phyloP scores from a whole-genome alignment of 2,888 invertebrate species.

The Hololepta plana region DNA sequence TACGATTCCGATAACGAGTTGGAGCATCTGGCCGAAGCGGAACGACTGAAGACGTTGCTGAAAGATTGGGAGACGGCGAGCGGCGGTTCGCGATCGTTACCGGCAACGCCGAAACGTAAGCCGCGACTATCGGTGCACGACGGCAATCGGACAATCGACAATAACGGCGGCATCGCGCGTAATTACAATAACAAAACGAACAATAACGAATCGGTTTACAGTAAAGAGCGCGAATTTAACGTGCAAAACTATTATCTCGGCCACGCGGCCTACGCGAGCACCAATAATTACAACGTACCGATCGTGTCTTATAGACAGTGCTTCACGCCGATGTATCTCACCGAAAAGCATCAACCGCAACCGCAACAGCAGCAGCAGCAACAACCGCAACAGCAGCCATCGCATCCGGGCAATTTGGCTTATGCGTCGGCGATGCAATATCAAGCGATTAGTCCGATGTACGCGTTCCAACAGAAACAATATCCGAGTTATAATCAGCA shows the following conservation, averaged over 20 bases:
- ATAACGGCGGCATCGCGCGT: neutral
- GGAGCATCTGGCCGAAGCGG: constrained; percentile 49
- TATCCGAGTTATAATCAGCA: constrained; percentile 18
- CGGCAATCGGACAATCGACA: neutral
- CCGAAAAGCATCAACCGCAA: too few relatives aligned
- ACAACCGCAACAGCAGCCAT: constrained; percentile 14
- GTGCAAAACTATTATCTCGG: too few relatives aligned
- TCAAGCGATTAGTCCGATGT: constrained; percentile 21
- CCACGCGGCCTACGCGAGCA: too few relatives aligned
- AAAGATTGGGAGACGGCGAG: constrained; percentile 65
- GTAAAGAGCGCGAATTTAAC: too few relatives aligned
- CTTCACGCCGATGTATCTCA: too few relatives aligned
- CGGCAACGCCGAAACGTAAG: constrained; percentile 27
- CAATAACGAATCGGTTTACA: too few relatives aligned
- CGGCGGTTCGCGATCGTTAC: constrained; percentile 33
- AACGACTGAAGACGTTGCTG: constrained; percentile 45
- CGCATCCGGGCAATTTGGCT: constrained; percentile 9
- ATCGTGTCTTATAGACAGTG: too few relatives aligned
- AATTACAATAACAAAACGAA: too few relatives aligned
- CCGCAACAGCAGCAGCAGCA: too few relatives aligned
- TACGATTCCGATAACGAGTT: constrained; percentile 64
- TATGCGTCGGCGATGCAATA: constrained; percentile 22
- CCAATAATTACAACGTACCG: too few relatives aligned
- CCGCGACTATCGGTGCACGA: too few relatives aligned
- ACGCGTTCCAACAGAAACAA: constrained; percentile 15